Conservation (phyloP, 1,140 invertebrate genomes). For the Drosophila tristis region DNA sequence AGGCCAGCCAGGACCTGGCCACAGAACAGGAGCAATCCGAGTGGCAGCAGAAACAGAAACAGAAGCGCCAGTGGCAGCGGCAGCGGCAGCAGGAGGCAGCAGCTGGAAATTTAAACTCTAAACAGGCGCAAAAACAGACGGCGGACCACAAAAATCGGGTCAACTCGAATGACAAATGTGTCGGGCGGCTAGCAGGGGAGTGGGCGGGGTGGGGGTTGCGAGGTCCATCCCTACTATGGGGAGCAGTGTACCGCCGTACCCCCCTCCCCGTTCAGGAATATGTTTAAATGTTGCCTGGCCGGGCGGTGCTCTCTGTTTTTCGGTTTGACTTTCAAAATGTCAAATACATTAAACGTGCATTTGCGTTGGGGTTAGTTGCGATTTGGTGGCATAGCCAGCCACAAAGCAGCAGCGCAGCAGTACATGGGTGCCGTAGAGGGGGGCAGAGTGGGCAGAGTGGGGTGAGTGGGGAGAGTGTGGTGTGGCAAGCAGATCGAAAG, state of each 20-base stretch:
- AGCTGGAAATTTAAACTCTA: constrained; percentile 73
- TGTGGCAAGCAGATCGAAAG: constrained; percentile 46
- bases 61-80: constrained; percentile 12
- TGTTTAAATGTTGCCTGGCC: constrained; percentile 62
- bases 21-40: constrained; percentile 7
- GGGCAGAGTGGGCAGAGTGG: neutral
- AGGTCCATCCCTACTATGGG: no score
- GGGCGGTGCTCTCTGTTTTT: constrained; percentile 55
- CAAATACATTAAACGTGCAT: constrained; percentile 81
- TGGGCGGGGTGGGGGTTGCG: neutral
- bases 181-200: constrained; percentile 3
- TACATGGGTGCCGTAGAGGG: neutral
- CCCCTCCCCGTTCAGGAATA: constrained; percentile 38
- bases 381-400: constrained; percentile 69
- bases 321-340: constrained; percentile 80
- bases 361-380: constrained; percentile 70
- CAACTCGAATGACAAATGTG: constrained; percentile 78
- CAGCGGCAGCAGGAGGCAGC: constrained; percentile 20
- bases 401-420: constrained; percentile 37
- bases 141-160: constrained; percentile 76
- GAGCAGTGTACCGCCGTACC: neutral
- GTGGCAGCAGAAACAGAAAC: constrained; percentile 2
- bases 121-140: constrained; percentile 75
- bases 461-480: neutral
- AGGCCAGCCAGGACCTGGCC: constrained; percentile 12